Evolutionary conservation across 2,888 invertebrate genomes (phyloP), one percentile per base, ranked within the genome.

Genomic region (Gnatocerus cornutus): DNA sequence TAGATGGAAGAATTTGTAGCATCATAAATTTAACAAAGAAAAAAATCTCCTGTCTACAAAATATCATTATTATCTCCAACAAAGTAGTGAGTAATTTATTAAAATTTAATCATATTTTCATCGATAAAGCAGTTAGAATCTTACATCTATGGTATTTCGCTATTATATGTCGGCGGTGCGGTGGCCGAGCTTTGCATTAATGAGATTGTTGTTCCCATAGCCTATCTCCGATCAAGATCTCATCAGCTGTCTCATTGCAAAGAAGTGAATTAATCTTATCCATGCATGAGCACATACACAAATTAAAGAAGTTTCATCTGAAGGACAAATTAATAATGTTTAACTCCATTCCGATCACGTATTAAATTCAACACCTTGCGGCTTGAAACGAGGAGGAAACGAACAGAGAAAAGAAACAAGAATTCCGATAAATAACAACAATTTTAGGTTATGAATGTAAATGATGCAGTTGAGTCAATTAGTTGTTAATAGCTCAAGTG

Each of bases 111-210:
- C 64, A 53, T 16, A 64, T 29, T 45, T 63, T 43, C 55, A 64
- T 64, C 64, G 64, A 64, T 64, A 64, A 52, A 16, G 64, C 37
- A 3, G 43, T 21, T n/a, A 9, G 30, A 33, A 58, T 41, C 58
- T 33, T 10, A 65, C 16, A 59, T 67, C 59, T 67, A 21, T 37
- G 52, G 66, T 30, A 67, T 64, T 74, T 73, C 71, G 75, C 73
- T 71, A 74, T 74, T 73, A 74, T 72, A 69, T 75, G 74, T 74
- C 75, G 73, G 74, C 74, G 76, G 78, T 77, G 75, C 75, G 76
- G 79, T 78, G 79, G 79, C 73, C 79, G 71, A 75, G 77, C 79
- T 76, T 79, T 80, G 81, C 80, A 81, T 81, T 81, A 81, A 80
- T 79, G 80, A 80, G 80, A 80, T 77, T 76, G 74, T 77, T 73